phyloP scores from a whole-genome alignment of 2,888 invertebrate genomes.

The Calameuta filiformis region DNA sequence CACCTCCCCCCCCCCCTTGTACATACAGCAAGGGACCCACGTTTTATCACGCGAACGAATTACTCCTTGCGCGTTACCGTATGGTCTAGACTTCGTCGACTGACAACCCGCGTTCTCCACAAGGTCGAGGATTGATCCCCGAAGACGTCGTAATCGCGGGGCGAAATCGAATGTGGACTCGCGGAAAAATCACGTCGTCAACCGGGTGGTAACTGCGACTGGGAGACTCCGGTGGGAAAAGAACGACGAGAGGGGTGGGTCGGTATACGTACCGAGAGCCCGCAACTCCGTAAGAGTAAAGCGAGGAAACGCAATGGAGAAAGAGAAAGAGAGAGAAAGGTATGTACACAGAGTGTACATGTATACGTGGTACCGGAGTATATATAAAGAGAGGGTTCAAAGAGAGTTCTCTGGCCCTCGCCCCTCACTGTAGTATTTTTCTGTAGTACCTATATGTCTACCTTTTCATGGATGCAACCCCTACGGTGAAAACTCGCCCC shows the following conservation, averaged over 20 bases:
- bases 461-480: constrained; percentile 37
- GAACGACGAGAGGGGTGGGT: neutral
- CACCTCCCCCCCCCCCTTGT: no score
- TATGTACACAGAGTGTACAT: neutral
- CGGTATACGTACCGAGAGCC: neutral
- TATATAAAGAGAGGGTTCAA: constrained; percentile 40
- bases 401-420: constrained; percentile 46
- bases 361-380: neutral
- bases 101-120: neutral
- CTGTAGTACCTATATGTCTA: constrained; percentile 31
- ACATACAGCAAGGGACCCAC: neutral
- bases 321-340: constrained; percentile 10
- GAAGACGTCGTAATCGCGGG: neutral
- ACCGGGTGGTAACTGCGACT: neutral
- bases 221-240: neutral
- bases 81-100: neutral
- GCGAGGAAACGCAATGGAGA: neutral
- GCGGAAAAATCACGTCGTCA: neutral
- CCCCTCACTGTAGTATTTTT: constrained; percentile 35
- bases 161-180: neutral
- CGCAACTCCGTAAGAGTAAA: neutral
- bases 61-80: neutral
- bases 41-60: neutral
- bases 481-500: neutral
- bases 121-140: neutral